Percentiles rank a stretch among this genome's conserved stretches.
Evolutionary conservation across 2,113 vertebrate genomes (phyloP).

Genomic region (Microcebus lehilahytsara): DNA sequence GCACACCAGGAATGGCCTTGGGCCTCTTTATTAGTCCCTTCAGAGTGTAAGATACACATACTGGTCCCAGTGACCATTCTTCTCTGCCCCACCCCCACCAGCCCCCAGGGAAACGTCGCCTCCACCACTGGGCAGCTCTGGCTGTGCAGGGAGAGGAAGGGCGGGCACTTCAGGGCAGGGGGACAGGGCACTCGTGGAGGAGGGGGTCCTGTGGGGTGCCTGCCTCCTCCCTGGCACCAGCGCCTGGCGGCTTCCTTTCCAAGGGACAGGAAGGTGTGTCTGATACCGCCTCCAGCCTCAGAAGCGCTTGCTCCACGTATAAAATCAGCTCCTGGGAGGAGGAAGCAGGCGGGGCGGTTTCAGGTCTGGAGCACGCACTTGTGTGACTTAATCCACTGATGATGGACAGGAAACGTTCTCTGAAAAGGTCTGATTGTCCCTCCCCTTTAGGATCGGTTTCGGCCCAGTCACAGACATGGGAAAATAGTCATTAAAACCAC

Average conservation of each 20-base stretch:
- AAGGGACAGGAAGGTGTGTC: accelerated
- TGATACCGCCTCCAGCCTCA: constrained; percentile 59
- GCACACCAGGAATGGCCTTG: too few relatives aligned
- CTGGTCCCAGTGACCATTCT: neutral
- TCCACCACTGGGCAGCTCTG: accelerated
- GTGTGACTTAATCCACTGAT: too few relatives aligned
- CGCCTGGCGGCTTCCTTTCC: accelerated
- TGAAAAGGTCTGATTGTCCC: accelerated
- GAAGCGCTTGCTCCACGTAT: constrained; percentile 62
- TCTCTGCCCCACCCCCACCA: accelerated
- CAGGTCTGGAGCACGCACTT: accelerated
- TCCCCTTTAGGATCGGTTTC: accelerated
- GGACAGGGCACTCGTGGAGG: accelerated
- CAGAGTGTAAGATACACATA: accelerated
- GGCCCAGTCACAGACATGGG: accelerated
- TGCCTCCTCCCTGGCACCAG: accelerated
- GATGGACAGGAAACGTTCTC: neutral
- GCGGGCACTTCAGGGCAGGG: neutral
- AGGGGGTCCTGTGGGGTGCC: accelerated
- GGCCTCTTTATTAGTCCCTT: constrained; percentile 1
- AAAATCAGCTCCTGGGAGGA: constrained; percentile 79
- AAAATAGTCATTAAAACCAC: accelerated
- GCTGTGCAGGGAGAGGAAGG: accelerated
- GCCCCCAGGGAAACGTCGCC: accelerated
- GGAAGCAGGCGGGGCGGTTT: accelerated